phyloP scores from a whole-genome alignment of 2,888 invertebrate genomes.

The Meiosimyza platycephala region DNA sequence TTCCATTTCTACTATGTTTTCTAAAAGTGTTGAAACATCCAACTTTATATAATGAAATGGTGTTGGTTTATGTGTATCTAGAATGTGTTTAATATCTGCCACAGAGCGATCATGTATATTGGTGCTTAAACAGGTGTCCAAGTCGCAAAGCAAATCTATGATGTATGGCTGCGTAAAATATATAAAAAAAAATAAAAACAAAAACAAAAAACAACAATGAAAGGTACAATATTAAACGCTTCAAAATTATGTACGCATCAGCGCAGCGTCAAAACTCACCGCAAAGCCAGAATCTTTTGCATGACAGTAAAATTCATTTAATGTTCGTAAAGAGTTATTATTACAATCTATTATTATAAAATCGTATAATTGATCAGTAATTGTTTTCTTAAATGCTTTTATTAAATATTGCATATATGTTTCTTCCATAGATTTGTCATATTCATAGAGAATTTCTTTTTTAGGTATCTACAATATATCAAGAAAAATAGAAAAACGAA shows the following conservation, averaged over 20 bases:
- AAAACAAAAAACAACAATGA: neutral
- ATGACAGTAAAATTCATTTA: constrained; percentile 89
- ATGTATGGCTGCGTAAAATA: constrained; percentile 80
- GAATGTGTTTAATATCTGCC: constrained; percentile 80
- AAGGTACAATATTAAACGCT: neutral
- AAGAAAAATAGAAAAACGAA: constrained; percentile 14
- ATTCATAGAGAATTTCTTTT: constrained; percentile 76
- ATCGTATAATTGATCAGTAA: constrained; percentile 90
- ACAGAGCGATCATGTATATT: constrained; percentile 86
- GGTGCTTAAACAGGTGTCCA: constrained; percentile 80
- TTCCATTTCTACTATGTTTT: constrained; percentile 89
- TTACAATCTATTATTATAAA: constrained; percentile 94
- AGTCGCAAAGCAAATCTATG: constrained; percentile 87
- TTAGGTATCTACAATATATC: constrained; percentile 65
- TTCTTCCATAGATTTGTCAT: constrained; percentile 85
- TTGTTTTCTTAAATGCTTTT: constrained; percentile 90
- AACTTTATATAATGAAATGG: constrained; percentile 84
- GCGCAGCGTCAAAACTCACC: constrained; percentile 52
- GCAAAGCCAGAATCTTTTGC: constrained; percentile 72
- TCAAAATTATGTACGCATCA: too few species aligned
- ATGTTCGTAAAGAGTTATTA: constrained; percentile 83
- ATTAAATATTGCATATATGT: constrained; percentile 84
- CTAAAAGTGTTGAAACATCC: constrained; percentile 85
- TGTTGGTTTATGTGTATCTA: constrained; percentile 79
- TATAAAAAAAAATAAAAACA: constrained; percentile 13